phyloP scores from a whole-genome alignment of 92 coral and sea anemone species.

The Phenganax marumi region DNA sequence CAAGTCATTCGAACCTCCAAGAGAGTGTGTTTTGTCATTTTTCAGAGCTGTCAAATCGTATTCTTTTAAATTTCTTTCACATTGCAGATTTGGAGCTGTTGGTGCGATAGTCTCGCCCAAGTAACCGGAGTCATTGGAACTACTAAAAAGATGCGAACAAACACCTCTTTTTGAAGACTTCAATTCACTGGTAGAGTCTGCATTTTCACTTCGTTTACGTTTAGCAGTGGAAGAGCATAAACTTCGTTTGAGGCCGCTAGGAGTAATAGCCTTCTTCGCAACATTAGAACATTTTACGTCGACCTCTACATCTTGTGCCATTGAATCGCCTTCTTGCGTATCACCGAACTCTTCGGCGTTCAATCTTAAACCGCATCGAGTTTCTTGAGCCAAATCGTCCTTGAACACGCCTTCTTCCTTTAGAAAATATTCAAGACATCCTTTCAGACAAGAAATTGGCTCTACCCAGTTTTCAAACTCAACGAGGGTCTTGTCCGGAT shows the following conservation, averaged over 20 bases:
- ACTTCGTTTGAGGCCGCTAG: conserved; percentile 68
- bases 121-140: background rate
- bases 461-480: conserved; percentile 94
- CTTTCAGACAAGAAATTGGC: conserved; percentile 61
- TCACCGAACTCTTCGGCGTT: conserved; percentile 32
- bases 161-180: background rate
- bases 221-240: conserved; percentile 78
- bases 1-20: too few relatives aligned
- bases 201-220: conserved; percentile 32
- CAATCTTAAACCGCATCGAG: background rate
- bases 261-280: conserved; percentile 52
- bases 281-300: conserved; percentile 10
- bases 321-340: conserved; percentile 32
- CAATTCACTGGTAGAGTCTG: background rate
- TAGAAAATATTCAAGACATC: conserved; percentile 68
- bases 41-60: too few relatives aligned
- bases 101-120: too few relatives aligned
- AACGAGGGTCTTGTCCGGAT: conserved; percentile 88
- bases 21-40: too few relatives aligned
- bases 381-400: conserved; percentile 34
- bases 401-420: conserved; percentile 37
- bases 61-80: too few relatives aligned
- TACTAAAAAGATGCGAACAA: background rate
- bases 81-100: too few relatives aligned
- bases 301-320: conserved; percentile 28